A percentile compares a stretch with the other conserved stretches of the same genome.
Conservation (phyloP, 1,140 invertebrate genomes). For the Aphaenogaster ashmeadi region DNA sequence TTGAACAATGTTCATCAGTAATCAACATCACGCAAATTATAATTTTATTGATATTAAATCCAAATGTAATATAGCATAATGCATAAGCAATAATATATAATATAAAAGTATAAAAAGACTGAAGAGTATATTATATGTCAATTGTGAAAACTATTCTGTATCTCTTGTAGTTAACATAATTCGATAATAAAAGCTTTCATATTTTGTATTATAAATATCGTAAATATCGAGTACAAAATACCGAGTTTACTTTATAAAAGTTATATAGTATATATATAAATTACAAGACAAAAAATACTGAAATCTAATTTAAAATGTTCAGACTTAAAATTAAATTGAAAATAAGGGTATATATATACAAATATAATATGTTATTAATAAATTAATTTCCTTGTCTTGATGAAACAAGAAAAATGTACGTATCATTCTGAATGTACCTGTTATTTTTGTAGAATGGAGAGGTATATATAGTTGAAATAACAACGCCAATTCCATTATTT, state of each 20-base stretch:
- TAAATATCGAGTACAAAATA: neutral
- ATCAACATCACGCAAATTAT: no score
- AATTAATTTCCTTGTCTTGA: neutral
- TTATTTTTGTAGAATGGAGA: neutral
- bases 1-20: no score
- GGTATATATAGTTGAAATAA: slow-evolving; percentile 19
- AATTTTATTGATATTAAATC: no score
- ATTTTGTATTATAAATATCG: neutral
- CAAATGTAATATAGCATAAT: no score
- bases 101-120: neutral
- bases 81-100: neutral
- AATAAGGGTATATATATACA: neutral
- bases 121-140: neutral
- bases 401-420: neutral
- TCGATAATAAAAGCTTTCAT: neutral
- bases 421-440: neutral
- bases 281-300: neutral
- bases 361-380: slow-evolving; percentile 13
- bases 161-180: neutral
- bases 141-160: neutral
- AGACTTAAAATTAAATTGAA: neutral
- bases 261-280: no score
- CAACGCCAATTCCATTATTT: slow-evolving; percentile 76
- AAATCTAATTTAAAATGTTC: neutral
- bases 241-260: neutral